Evolutionary conservation across 2,888 invertebrate species (phyloP).

Genomic region (Philaethria dido): DNA sequence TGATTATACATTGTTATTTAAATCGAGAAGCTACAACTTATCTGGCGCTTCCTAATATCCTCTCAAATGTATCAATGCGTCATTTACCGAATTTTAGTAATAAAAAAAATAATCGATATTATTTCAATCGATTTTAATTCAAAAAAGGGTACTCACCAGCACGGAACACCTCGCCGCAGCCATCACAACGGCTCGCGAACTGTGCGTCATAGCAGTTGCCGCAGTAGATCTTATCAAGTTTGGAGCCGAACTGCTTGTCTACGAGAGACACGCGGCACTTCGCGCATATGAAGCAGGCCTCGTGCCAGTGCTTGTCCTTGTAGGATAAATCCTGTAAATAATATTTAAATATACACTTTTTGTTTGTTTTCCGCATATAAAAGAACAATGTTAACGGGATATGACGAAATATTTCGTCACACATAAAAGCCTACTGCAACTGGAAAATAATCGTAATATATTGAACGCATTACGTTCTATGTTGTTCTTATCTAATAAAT

Average conservation of each 20-base stretch:
- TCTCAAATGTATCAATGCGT: no score
- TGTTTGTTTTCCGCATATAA: no score
- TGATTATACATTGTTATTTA: no score
- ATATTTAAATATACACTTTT: constrained; percentile 1
- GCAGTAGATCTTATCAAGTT: constrained; percentile 99
- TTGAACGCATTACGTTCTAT: no score
- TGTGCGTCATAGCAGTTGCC: constrained; percentile 99
- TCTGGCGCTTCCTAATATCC: no score
- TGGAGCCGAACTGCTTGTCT: constrained; percentile 99
- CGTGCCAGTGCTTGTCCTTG: constrained; percentile 99
- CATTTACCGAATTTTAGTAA: no score
- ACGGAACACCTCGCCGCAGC: constrained; percentile 99
- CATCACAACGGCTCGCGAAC: constrained; percentile 99
- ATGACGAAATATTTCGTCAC: no score
- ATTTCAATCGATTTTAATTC: background rate
- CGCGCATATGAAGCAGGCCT: constrained; percentile 99
- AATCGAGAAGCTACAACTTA: no score
- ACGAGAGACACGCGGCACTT: constrained; percentile 99
- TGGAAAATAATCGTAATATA: no score
- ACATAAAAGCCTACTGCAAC: no score
- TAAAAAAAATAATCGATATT: background rate
- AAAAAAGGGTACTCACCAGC: constrained; percentile 90
- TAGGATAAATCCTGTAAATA: constrained; percentile 96
- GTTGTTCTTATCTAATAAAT: no score
- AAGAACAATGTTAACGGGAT: no score